phyloP scores from a whole-genome alignment of 2,797 vertebrate genomes.

The Denticeps clupeoides region DNA sequence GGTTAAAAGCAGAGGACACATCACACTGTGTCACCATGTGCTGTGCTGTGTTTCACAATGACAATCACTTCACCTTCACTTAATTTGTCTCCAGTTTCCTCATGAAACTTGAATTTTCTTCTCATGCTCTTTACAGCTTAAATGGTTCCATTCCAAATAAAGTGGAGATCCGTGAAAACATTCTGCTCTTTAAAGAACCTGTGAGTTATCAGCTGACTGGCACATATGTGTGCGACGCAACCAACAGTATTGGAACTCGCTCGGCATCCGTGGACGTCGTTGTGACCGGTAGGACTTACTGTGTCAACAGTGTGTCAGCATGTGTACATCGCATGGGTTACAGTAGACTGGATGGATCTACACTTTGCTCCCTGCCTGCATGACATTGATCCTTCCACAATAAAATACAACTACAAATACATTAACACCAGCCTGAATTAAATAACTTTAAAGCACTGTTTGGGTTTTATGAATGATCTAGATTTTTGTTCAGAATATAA shows the following conservation, averaged over 20 bases:
- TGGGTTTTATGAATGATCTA: too few relatives aligned
- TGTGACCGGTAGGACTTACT: conserved; percentile 72
- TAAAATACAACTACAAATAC: too few relatives aligned
- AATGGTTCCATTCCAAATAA: conserved; percentile 79
- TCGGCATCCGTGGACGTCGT: conserved; percentile 83
- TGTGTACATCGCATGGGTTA: not conserved
- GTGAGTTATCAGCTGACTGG: conserved; percentile 78
- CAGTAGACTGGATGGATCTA: too few relatives aligned
- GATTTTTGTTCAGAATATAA: too few relatives aligned
- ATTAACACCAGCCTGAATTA: too few relatives aligned
- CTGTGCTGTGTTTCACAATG: not conserved
- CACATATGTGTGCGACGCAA: conserved; percentile 85
- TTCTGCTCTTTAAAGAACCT: conserved; percentile 79
- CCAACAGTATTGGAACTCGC: conserved; percentile 82
- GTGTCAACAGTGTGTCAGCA: not conserved
- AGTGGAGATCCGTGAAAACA: conserved; percentile 75
- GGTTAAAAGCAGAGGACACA: too few relatives aligned
- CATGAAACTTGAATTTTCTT: too few relatives aligned
- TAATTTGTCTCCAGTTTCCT: not conserved
- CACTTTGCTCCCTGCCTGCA: too few relatives aligned
- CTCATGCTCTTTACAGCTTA: conserved; percentile 65
- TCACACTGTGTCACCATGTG: too few relatives aligned
- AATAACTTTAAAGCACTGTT: too few relatives aligned
- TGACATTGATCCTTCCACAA: too few relatives aligned
- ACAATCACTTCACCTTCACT: not conserved